Base-by-base conservation (phyloP, 2,888 invertebrate species). In the Platycheirus rosarum region DNA sequence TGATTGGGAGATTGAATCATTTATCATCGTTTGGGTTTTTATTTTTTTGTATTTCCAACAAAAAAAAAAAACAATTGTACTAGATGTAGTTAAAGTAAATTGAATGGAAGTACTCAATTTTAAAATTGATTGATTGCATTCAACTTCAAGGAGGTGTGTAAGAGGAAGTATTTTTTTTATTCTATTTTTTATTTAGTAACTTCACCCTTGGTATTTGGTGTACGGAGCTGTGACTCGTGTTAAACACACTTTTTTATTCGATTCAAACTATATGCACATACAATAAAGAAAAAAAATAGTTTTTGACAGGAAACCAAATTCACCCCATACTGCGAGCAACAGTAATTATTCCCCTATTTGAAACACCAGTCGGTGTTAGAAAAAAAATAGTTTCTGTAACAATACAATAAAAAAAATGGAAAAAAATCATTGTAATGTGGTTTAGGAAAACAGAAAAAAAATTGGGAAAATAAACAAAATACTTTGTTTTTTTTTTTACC, bases 91-190 rank as follows among this genome's bases (percentile, higher is more conserved):
- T 20, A 51, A 62, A 37, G 18, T 13, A 46, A 63, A 75, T 66
- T 60, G 29, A 57, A 73, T 53, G 62, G 37, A 68, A 55, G 71
- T 57, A 62, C 71, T 66, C 55, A 49, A 44, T 73, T 65, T 76
- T 42, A 63, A 73, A 77, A 68, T 77, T 73, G 82, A 77, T 82
- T 82, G 82, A 82, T 82, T 73, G 20, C 62, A 60, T 51, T 77
- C 49, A 68, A 65, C 46, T 65, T 70, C 46, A 74, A 75, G 70
- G 70, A 55, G 51, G 65, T 73, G 49, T 73, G 42, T 35, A 32
- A 57, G 40, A 69, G 69, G 49, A 65, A 51, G 57, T 60, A 26
- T n/a, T n/a, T n/a, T n/a, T n/a, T n/a, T n/a, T n/a, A n/a, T n/a
- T n/a, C n/a, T n/a, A 18, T 44, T 75, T 75, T 57, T 46, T 60